Evolutionary conservation across 2,797 vertebrate species (phyloP).

Genomic region (Capromys pilorides): DNA sequence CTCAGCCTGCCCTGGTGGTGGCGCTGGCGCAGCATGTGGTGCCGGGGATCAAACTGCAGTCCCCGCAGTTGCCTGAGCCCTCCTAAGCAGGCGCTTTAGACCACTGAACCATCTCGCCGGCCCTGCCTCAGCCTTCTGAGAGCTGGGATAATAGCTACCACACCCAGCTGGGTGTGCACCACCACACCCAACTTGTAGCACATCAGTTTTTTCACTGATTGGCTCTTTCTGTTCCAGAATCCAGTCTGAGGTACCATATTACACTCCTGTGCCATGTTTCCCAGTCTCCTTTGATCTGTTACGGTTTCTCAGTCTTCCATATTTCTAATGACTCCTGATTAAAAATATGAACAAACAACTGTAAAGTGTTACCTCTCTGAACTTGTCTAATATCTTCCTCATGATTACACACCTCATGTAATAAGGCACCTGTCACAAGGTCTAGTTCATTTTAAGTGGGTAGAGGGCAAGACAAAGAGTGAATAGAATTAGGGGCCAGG

Average conservation of each 20-base stretch:
- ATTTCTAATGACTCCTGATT: neutral
- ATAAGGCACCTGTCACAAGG: neutral
- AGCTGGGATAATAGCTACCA: no score
- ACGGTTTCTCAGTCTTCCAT: neutral
- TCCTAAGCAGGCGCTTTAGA: no score
- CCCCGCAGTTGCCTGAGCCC: no score
- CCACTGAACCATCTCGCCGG: no score
- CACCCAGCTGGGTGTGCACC: no score
- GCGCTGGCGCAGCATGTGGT: no score
- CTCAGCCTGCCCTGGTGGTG: no score
- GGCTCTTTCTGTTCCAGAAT: slow-evolving; percentile 15
- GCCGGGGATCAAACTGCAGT: no score
- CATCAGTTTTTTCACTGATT: neutral
- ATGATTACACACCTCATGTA: neutral
- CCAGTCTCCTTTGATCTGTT: neutral
- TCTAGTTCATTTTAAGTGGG: neutral
- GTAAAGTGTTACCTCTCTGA: neutral
- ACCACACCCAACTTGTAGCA: neutral
- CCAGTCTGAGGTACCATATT: neutral
- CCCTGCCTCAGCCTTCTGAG: no score
- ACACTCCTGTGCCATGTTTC: neutral
- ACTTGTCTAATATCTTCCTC: neutral
- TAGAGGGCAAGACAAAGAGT: neutral
- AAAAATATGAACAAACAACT: neutral
- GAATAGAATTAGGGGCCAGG: no score